Percentiles rank a stretch among this genome's conserved stretches.
These are phyloP conservation scores for Zaprionus davidi DNA, from an alignment of 1,140 invertebrate species.

Conservation along the genomic window DNA sequence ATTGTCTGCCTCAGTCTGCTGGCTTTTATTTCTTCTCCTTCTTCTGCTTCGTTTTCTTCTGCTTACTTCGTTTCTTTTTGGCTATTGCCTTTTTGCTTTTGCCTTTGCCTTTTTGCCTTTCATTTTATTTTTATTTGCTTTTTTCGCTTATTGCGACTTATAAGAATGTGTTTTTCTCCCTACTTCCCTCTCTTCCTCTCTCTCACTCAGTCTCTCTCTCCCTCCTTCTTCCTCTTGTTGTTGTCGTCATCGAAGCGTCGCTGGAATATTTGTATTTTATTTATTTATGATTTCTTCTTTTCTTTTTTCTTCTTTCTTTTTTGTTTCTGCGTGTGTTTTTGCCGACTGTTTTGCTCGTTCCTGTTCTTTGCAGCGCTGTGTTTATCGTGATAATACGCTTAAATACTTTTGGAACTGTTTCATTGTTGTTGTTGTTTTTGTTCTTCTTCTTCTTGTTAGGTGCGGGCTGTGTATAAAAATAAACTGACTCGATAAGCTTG, in stretches of 20 bases:
- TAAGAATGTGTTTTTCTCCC: slow-evolving; percentile 44
- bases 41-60: slow-evolving; percentile 20
- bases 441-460: slow-evolving; percentile 13
- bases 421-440: background rate
- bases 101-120: slow-evolving; percentile 23
- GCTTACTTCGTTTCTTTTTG: slow-evolving; percentile 11
- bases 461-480: slow-evolving; percentile 38
- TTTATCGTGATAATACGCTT: slow-evolving; percentile 58
- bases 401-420: slow-evolving; percentile 45
- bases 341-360: slow-evolving; percentile 20
- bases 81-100: slow-evolving; percentile 23
- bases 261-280: slow-evolving; percentile 57
- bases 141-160: slow-evolving; percentile 79
- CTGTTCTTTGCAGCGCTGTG: slow-evolving; percentile 31
- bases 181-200: background rate
- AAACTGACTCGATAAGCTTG: slow-evolving; percentile 39
- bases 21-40: background rate
- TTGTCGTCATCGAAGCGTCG: slow-evolving; percentile 56
- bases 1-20: slow-evolving; percentile 50
- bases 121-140: slow-evolving; percentile 56
- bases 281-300: slow-evolving; percentile 39
- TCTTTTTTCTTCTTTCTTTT: slow-evolving; percentile 24
- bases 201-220: background rate
- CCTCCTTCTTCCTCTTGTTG: background rate
- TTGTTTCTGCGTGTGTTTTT: slow-evolving; percentile 34